phyloP scores from a whole-genome alignment of 2,113 vertebrate genomes.

The Noctilio leporinus region DNA sequence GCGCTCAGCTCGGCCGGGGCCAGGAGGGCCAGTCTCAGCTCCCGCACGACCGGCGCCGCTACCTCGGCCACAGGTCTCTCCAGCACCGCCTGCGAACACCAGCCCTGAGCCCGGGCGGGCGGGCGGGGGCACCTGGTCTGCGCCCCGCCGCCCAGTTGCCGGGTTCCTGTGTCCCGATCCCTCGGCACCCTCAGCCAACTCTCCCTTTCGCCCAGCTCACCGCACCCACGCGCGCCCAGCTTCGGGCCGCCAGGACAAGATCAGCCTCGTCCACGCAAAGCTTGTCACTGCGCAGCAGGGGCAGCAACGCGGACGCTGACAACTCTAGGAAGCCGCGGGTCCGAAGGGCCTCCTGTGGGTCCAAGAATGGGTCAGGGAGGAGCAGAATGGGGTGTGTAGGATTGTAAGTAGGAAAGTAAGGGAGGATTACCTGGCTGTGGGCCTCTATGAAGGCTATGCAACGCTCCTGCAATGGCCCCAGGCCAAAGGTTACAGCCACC shows the following conservation, averaged over 20 bases:
- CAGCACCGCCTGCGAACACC: slow-evolving; percentile 78
- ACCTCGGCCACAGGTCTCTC: slow-evolving; percentile 75
- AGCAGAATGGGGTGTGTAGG: neutral
- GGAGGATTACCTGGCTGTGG: slow-evolving; percentile 70
- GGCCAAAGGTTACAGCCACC: slow-evolving; percentile 83
- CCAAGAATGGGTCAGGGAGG: neutral
- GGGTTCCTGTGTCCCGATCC: neutral
- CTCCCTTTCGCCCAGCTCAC: slow-evolving; percentile 71
- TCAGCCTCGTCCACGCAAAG: slow-evolving; percentile 78
- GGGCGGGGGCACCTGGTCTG: neutral
- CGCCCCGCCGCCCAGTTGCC: neutral
- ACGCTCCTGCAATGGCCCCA: slow-evolving; percentile 73
- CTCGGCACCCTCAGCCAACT: neutral
- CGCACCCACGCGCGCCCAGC: slow-evolving; percentile 84
- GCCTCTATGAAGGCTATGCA: slow-evolving; percentile 82
- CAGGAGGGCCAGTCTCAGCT: slow-evolving; percentile 81
- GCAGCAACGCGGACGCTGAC: slow-evolving; percentile 73
- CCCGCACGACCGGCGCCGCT: slow-evolving; percentile 73
- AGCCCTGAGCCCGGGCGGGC: neutral
- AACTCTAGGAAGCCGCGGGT: slow-evolving; percentile 82
- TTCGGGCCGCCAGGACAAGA: slow-evolving; percentile 77
- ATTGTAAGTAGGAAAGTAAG: neutral
- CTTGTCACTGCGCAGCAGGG: slow-evolving; percentile 78
- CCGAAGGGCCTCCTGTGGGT: slow-evolving; percentile 76
- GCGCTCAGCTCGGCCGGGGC: slow-evolving; percentile 79